Evolutionary conservation across 2,797 vertebrate genomes (phyloP), one percentile per base, ranked within the genome.

Genomic region (Neoniphon sammara): DNA sequence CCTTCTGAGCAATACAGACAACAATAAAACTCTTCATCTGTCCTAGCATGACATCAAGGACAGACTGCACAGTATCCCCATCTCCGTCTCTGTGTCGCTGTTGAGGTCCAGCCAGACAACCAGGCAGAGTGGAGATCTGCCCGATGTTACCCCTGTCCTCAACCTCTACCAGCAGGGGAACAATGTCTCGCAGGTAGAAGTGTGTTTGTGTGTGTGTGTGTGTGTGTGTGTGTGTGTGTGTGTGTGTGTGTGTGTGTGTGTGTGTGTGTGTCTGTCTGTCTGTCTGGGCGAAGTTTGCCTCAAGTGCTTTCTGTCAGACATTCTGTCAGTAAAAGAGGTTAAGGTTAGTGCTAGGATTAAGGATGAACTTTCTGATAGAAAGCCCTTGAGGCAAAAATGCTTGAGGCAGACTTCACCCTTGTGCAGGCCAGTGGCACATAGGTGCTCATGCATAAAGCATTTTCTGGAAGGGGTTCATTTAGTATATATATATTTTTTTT

Each of bases 11-110:
- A 36, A 36, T 36, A 27, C 25, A 36, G 5, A 36, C 34, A 36
- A 36, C 39, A 42, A 8, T 9, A 8, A 42, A 42, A 42, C 10
- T 12, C 39, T 42, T 60, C 44, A 67, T 69, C 12, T 55, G 53
- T 73, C 83, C 12, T 73, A 98, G 96, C 94, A 92, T 7, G 93
- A 94, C 62, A 95, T 96, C 67, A 93, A 92, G 83, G 95, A 98
- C 89, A 96, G 91, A 65, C 91, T 98, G 53, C 94, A 87, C 4
- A 94, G 91, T 15, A 96, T 98, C 80, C 92, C 94, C 5, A 10
- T 98, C 70, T 94, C 94, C 0, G 90, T 97, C 53, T 87, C 87
- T 0, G 77, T 95, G 66, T 94, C 94, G 77, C 94, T 97, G 75
- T 80, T 76, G 73, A 92, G 82, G 52, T 75, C 84, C 50, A 75